Base-by-base conservation (phyloP, 2,888 invertebrate species). In the Agrochola litura region DNA sequence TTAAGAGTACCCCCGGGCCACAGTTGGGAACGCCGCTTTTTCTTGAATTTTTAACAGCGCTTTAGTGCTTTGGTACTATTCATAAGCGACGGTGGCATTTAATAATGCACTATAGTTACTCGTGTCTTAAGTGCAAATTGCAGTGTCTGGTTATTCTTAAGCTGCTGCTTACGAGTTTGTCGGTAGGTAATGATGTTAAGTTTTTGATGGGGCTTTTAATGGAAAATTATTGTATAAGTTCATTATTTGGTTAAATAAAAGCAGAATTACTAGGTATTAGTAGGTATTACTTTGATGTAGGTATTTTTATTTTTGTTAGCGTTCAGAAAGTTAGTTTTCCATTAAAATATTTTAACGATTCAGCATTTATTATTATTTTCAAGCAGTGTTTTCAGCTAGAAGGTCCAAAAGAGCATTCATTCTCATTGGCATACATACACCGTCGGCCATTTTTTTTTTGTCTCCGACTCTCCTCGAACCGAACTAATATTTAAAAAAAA, bases 11-110 rank as follows among this genome's bases (percentile, higher is more conserved):
- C 92, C 93, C 80, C 78, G 91, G 92, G 92, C 88, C 92, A 81
- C 95, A 94, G 94, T 93, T 93, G 93, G 91, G 89, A 83, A 83
- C 89, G 89, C 84, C 90, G 91, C 90, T 92, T 94, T 94, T 94
- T 94, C 93, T 93, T 95, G 94, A 95, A 95, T 95, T 95, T 95
- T 95, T 95, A 95, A 94, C 92, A 89, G 86, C 87, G 73, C 87
- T 91, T 90, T 93, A 93, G 91, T 93, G 91, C 88, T 84, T 73
- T 76, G 89, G 90, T 85, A 73, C 84, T 90, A 90, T 90, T 90
- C 89, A 88, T 83, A 89, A 92, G 90, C 87, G 89, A 76, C 65
- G 12, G 74, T 79, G 81, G 67, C 77, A 81, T 76, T 81, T 75
- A 75, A 83, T 83, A 83, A 81, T 82, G 74, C 79, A 82, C 81